phyloP scores from a whole-genome alignment of 2,113 vertebrate genomes.

The Festucalex cinctus region DNA sequence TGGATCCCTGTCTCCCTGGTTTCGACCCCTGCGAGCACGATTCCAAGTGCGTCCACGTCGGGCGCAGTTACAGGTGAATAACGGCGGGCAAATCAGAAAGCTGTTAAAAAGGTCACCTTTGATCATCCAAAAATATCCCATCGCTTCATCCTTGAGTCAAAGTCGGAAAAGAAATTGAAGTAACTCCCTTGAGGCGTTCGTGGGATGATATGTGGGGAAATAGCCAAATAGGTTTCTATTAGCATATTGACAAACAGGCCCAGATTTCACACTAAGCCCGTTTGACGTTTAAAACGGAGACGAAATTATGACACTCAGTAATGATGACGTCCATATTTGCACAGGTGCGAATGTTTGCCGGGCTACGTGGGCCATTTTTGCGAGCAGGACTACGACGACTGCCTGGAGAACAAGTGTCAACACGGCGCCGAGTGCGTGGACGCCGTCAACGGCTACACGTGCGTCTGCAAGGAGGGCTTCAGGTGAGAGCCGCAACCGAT shows the following conservation, averaged over 20 bases:
- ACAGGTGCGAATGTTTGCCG: slow-evolving; percentile 89
- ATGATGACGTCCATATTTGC: slow-evolving; percentile 31
- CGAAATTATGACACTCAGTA: not conserved
- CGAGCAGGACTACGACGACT: slow-evolving; percentile 87
- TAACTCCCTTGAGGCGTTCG: not conserved
- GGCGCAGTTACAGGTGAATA: slow-evolving; percentile 81
- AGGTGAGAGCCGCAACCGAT: no score
- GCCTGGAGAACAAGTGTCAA: slow-evolving; percentile 85
- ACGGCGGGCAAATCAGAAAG: slow-evolving; percentile 5
- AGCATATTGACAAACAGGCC: no score
- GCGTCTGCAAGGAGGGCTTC: slow-evolving; percentile 91
- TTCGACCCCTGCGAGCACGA: slow-evolving; percentile 88
- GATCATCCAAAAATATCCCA: not conserved
- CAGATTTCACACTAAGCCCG: no score
- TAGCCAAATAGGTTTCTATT: not conserved
- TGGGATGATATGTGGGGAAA: not conserved
- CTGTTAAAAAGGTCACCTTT: slow-evolving; percentile 13
- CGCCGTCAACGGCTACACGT: slow-evolving; percentile 89
- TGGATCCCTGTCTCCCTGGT: slow-evolving; percentile 82
- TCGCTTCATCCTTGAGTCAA: not conserved
- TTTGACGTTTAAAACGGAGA: no score
- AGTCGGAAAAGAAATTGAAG: slow-evolving; percentile 1
- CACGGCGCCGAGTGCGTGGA: slow-evolving; percentile 91
- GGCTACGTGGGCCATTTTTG: slow-evolving; percentile 91
- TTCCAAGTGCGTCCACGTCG: slow-evolving; percentile 84